Evolutionary conservation across 2,113 vertebrate genomes (phyloP).

Genomic region (Galbula dea): DNA sequence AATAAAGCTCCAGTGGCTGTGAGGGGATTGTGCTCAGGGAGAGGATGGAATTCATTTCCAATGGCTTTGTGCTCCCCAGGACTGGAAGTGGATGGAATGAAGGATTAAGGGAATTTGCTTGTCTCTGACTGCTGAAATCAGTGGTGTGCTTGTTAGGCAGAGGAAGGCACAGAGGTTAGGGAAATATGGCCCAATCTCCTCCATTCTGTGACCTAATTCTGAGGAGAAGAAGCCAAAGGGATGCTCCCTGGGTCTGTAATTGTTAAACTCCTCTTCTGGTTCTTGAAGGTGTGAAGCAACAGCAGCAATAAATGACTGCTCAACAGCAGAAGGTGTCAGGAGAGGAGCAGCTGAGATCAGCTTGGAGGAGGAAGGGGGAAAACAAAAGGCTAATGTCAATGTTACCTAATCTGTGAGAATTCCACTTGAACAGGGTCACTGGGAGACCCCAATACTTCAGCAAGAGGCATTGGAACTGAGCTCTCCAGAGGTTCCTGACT

Average conservation of each 20-base stretch:
- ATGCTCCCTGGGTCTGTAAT: neutral
- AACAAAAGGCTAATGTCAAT: rapidly evolving
- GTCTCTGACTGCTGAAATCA: neutral
- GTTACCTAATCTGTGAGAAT: neutral
- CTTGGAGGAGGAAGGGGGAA: neutral
- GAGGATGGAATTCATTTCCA: neutral
- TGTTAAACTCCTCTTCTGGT: neutral
- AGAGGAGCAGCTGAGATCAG: neutral
- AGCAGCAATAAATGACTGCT: neutral
- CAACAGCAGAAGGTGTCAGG: neutral
- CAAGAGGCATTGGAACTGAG: neutral
- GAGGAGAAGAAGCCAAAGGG: neutral
- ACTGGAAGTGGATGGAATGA: neutral
- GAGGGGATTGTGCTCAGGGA: neutral
- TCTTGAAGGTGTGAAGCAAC: neutral
- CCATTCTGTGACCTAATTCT: neutral
- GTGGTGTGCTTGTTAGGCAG: neutral
- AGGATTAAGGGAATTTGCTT: slow-evolving; percentile 3
- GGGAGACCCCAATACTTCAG: rapidly evolving
- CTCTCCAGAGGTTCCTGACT: neutral
- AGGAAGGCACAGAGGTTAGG: neutral
- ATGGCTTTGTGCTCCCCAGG: neutral
- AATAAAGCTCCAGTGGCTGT: neutral
- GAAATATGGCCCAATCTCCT: neutral
- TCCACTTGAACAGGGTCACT: rapidly evolving